Conservation (phyloP, 2,888 invertebrate genomes). For the Willowsia nigromaculata region DNA sequence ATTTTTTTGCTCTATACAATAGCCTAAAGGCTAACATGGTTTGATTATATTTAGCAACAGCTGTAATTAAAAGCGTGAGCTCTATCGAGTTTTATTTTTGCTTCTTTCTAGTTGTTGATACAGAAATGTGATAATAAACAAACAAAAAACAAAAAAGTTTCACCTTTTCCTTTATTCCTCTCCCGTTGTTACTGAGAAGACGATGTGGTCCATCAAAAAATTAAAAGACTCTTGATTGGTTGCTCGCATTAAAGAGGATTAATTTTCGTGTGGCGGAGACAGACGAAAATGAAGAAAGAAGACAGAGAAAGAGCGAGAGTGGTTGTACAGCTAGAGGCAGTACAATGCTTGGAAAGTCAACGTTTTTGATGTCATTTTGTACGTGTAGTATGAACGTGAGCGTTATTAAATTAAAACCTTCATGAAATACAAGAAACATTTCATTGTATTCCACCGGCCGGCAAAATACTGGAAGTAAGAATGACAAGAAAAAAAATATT, state of each 20-base stretch:
- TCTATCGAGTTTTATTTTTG: not conserved
- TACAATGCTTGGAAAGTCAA: not conserved
- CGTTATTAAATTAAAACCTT: slow-evolving; percentile 60
- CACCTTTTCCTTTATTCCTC: not conserved
- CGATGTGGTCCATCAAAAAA: slow-evolving; percentile 65
- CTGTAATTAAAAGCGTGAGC: not conserved
- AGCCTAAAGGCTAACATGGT: not conserved
- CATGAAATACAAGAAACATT: not conserved
- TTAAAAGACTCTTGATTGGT: slow-evolving; percentile 68
- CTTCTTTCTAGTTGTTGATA: not conserved
- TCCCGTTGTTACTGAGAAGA: not conserved
- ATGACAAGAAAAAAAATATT: slow-evolving; percentile 30
- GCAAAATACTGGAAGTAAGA: not conserved
- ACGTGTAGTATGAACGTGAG: not conserved
- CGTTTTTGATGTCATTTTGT: not conserved
- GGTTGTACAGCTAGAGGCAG: slow-evolving; percentile 39
- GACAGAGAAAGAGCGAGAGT: not conserved
- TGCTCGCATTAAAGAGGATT: slow-evolving; percentile 59
- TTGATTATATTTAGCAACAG: not conserved
- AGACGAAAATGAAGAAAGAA: not conserved
- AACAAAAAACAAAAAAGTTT: not conserved
- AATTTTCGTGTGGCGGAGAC: slow-evolving; percentile 40
- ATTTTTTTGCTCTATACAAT: not conserved
- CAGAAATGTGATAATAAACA: not conserved
- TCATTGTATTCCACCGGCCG: slow-evolving; percentile 18